Percentiles rank a stretch among this genome's conserved stretches.
phyloP scores from a whole-genome alignment of 2,797 vertebrate genomes.

The Rhyacichthys aspro region DNA sequence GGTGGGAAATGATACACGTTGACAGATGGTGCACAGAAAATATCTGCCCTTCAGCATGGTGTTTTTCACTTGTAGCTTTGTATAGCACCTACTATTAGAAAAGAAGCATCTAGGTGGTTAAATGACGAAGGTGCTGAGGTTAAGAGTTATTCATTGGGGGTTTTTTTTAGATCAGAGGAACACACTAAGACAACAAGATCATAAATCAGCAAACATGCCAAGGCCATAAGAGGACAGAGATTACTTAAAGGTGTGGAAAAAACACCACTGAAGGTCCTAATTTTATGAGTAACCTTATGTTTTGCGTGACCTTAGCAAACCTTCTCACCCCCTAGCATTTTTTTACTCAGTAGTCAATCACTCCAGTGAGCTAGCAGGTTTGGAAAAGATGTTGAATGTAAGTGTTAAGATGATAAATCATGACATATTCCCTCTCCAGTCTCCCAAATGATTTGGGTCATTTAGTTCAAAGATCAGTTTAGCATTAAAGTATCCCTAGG shows the following conservation, averaged over 20 bases:
- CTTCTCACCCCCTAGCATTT: constrained; percentile 11
- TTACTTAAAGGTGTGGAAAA: constrained; percentile 8
- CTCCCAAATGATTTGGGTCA: background rate
- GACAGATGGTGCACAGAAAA: constrained; percentile 29
- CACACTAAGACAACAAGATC: constrained; percentile 14
- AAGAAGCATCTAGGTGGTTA: constrained; percentile 23
- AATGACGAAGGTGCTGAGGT: constrained; percentile 23
- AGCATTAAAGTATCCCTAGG: background rate
- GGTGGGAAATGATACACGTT: constrained; percentile 15
- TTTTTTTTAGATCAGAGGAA: constrained; percentile 14
- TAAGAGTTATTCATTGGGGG: constrained; percentile 9
- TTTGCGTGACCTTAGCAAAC: constrained; percentile 3
- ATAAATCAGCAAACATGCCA: constrained; percentile 30
- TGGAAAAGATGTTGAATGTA: background rate
- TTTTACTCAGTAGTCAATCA: constrained; percentile 13
- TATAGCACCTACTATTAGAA: constrained; percentile 24
- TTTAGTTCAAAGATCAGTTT: no score
- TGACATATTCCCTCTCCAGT: background rate
- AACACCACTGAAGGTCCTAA: constrained; percentile 1
- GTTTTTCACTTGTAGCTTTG: constrained; percentile 8
- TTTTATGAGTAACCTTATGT: constrained; percentile 29
- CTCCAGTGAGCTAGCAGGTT: background rate
- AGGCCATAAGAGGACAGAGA: constrained; percentile 15
- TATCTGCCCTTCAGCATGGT: constrained; percentile 27
- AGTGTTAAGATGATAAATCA: constrained; percentile 1